Percentiles rank a stretch among this genome's conserved stretches.
phyloP scores from a whole-genome alignment of 2,888 invertebrate genomes.

The Rhagium mordax region DNA sequence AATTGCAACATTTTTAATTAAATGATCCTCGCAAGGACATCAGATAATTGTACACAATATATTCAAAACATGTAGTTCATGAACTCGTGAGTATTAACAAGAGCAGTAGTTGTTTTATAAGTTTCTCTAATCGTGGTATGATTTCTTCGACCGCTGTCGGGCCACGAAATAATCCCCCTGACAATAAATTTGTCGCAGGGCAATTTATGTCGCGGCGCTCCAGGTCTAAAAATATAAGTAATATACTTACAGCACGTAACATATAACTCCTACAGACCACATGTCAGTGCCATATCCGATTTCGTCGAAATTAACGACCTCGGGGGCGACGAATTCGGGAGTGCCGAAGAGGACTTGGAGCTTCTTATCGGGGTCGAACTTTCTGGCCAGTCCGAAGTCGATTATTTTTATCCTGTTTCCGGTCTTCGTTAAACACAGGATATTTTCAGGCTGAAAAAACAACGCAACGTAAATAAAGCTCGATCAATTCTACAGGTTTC shows the following conservation, averaged over 20 bases:
- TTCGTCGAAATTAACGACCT: conserved; percentile 98
- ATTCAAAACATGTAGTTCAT: no score
- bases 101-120: no score
- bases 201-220: no score
- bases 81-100: no score
- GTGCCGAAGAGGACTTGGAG: conserved; percentile 96
- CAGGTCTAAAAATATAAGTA: not conserved
- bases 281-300: conserved; percentile 97
- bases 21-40: no score
- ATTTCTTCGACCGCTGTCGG: no score
- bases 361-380: conserved; percentile 93
- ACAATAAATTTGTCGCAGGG: no score
- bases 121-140: no score
- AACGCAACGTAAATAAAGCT: not conserved
- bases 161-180: no score
- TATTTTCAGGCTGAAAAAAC: conserved; percentile 91
- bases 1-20: not conserved
- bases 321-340: conserved; percentile 98
- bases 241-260: conserved; percentile 96
- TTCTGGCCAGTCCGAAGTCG: conserved; percentile 96
- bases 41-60: no score
- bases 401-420: conserved; percentile 99
- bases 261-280: conserved; percentile 99
- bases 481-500: conserved; percentile 5
- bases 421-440: conserved; percentile 93